Base-by-base conservation (phyloP, 2,797 vertebrate species). In the Sebastiscus albofasciatus region DNA sequence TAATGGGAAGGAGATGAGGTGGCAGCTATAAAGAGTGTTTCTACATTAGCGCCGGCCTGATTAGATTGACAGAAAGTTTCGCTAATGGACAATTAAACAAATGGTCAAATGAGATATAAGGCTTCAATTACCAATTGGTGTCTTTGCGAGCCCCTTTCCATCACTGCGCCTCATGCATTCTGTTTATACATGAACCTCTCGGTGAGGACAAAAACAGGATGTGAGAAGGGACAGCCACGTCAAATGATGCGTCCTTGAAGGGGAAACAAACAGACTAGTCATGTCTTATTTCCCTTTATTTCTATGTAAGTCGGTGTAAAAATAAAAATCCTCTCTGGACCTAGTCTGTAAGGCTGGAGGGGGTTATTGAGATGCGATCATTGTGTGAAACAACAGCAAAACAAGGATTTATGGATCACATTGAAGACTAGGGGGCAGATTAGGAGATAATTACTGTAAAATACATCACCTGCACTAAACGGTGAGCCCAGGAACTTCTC, bases 1-100 rank as follows among this genome's bases (percentile, higher is more conserved):
- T 94, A 93, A 95, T 93, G 91, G 90, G 87, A 90, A 92, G 89
- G 91, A 91, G 92, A 95, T 94, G 89, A 94, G 92, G 92, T 93
- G 90, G 90, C 87, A 73, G 91, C 85, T 75, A 92, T 93, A 91
- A 94, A 93, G 83, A 88, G 89, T 90, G 88, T 88, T 90, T 87
- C 91, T 81, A 91, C 89, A 92, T 93, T 93, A 92, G 88, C 69
- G 52, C 74, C 34, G 78, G 90, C 69, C 89, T 93, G 93, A 93
- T 94, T 93, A 91, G 90, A 91, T 85, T 91, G 92, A 94, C 90
- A 91, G 88, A 88, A 92, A 91, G 89, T 93, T 93, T 89, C 80
- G 83, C 92, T 93, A 92, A 94, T 94, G 91, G 91, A 92, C 86
- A 89, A 94, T 95, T 93, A 94, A 94, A 93, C 88, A 92, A 93